Conservation (phyloP, 2,888 invertebrate species). For the Pimpla rufipes region DNA sequence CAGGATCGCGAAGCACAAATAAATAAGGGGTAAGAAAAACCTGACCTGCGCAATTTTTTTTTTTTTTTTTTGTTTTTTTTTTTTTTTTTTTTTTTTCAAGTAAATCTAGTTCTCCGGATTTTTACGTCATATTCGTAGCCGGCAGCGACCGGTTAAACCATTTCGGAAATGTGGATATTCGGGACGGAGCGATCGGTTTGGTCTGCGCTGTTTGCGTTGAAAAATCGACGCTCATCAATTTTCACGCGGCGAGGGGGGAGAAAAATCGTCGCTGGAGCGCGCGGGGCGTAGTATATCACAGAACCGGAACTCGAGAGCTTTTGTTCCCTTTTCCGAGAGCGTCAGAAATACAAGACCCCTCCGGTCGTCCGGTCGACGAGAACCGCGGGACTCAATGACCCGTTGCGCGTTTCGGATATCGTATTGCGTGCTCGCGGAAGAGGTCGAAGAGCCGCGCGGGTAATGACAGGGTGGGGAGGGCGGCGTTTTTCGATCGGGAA, state of each 20-base stretch:
- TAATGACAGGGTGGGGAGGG: neutral
- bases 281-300: conserved; percentile 21
- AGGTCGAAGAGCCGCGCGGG: neutral
- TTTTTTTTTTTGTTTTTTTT: too few relatives aligned
- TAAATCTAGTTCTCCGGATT: too few relatives aligned
- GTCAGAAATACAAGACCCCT: conserved; percentile 54
- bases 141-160: neutral
- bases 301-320: conserved; percentile 20
- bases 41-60: too few relatives aligned
- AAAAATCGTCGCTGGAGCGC: conserved; percentile 32
- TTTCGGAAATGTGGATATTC: conserved; percentile 2
- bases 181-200: neutral
- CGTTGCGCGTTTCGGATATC: conserved; percentile 64
- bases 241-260: too few relatives aligned
- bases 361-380: conserved; percentile 54
- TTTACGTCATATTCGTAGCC: too few relatives aligned
- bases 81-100: too few relatives aligned
- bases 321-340: conserved; percentile 23
- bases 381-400: conserved; percentile 58
- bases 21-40: too few relatives aligned
- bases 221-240: conserved; percentile 8
- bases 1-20: too few relatives aligned
- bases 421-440: conserved; percentile 37
- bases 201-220: neutral
- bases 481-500: conserved; percentile 9